Percentiles rank a stretch among this genome's conserved stretches.
Evolutionary conservation across 2,797 vertebrate species (phyloP).

Genomic region (Agapornis canus): DNA sequence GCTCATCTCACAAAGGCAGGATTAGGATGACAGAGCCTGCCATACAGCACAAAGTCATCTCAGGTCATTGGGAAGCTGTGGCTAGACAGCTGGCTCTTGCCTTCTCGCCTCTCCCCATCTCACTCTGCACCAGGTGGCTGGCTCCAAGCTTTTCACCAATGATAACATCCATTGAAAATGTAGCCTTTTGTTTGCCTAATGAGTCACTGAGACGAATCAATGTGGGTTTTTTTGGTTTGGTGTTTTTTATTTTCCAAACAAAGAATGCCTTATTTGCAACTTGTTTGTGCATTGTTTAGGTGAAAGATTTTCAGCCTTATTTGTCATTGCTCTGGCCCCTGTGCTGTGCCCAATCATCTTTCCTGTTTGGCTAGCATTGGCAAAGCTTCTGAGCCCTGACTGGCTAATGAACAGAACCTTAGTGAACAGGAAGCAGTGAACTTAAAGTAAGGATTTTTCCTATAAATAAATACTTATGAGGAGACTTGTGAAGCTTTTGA

Average conservation of each 20-base stretch:
- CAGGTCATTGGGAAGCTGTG: background rate
- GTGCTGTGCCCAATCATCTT: background rate
- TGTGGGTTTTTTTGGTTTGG: background rate
- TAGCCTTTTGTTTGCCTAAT: slow-evolving; percentile 36
- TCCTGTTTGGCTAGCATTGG: background rate
- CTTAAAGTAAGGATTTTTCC: slow-evolving; percentile 4
- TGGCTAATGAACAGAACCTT: background rate
- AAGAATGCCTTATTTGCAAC: background rate
- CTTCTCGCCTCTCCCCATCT: background rate
- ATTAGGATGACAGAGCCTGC: background rate
- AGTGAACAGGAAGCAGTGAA: background rate
- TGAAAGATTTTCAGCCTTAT: background rate
- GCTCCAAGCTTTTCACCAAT: background rate
- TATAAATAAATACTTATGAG: background rate
- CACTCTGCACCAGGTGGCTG: background rate
- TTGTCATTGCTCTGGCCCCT: background rate
- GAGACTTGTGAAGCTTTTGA: background rate
- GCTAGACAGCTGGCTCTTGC: background rate
- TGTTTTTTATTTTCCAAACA: background rate
- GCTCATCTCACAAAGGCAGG: background rate
- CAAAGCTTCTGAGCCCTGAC: background rate
- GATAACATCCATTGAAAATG: background rate
- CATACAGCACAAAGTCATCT: background rate
- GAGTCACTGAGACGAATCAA: background rate
- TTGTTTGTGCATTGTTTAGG: background rate